phyloP scores from a whole-genome alignment of 2,113 vertebrate species.

The Tautogolabrus adspersus region DNA sequence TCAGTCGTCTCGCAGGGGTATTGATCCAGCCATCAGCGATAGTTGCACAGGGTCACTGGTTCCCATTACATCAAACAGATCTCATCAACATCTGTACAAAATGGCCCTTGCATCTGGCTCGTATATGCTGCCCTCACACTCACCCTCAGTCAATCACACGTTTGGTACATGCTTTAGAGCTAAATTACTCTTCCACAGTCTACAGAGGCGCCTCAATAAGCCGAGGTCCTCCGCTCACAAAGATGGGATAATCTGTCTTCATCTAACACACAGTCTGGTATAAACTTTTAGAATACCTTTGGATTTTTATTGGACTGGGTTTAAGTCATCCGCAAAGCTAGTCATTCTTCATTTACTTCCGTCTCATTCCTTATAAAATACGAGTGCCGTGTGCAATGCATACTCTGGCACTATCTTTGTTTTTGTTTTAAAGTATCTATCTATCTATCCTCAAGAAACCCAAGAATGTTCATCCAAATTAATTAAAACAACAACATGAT shows the following conservation, averaged over 20 bases:
- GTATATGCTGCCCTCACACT: neutral
- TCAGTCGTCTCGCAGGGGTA: conserved; percentile 18
- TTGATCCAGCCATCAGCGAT: conserved; percentile 28
- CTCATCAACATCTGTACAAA: conserved; percentile 27
- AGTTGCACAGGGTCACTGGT: conserved; percentile 41
- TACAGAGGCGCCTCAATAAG: neutral
- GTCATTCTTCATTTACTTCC: too few species aligned
- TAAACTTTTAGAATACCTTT: neutral
- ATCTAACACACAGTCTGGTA: neutral
- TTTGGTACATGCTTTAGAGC: conserved; percentile 14
- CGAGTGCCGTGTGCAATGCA: too few species aligned
- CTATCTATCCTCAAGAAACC: too few species aligned
- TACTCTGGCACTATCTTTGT: too few species aligned
- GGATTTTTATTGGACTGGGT: too few species aligned
- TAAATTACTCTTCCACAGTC: conserved; percentile 19
- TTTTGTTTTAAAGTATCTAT: too few species aligned
- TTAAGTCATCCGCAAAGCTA: too few species aligned
- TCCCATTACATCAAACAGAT: conserved; percentile 31
- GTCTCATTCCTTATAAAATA: too few species aligned
- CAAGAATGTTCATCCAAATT: too few species aligned
- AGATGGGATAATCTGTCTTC: conserved; percentile 11
- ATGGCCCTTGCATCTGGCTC: neutral
- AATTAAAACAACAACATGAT: too few species aligned
- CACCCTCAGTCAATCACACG: conserved; percentile 6
- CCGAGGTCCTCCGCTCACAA: neutral